Conservation (phyloP, 2,888 invertebrate genomes). For the Drosophila melanosoma region DNA sequence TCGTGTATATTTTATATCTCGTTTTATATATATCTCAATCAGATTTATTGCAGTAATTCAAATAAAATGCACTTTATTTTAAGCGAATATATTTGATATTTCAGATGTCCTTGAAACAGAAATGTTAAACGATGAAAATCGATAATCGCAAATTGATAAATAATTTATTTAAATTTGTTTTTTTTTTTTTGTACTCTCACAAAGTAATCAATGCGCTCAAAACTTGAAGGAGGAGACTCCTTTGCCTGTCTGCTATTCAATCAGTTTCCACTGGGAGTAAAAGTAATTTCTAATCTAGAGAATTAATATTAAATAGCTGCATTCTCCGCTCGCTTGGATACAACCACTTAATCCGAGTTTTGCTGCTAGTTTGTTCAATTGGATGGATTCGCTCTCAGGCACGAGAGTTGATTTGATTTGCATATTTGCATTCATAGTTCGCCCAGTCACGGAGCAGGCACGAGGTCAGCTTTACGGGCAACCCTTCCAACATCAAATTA, state of each 20-base stretch:
- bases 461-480: not conserved
- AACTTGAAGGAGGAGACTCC: not conserved
- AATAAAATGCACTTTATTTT: not conserved
- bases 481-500: not conserved
- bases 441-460: not conserved
- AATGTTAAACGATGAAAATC: not conserved
- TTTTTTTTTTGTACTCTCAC: not conserved
- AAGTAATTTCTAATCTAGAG: not conserved
- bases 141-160: no score
- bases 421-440: not conserved
- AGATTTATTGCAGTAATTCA: not conserved
- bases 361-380: not conserved
- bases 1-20: not conserved
- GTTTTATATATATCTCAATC: not conserved
- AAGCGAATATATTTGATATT: not conserved
- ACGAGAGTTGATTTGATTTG: not conserved
- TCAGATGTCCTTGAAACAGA: not conserved
- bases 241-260: not conserved
- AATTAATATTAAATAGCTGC: not conserved
- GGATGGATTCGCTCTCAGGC: not conserved
- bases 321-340: not conserved
- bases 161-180: not conserved
- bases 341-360: not conserved
- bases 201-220: not conserved
- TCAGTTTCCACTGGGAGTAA: not conserved